Conservation (phyloP, 2,797 vertebrate species). For the Meda fulgida region DNA sequence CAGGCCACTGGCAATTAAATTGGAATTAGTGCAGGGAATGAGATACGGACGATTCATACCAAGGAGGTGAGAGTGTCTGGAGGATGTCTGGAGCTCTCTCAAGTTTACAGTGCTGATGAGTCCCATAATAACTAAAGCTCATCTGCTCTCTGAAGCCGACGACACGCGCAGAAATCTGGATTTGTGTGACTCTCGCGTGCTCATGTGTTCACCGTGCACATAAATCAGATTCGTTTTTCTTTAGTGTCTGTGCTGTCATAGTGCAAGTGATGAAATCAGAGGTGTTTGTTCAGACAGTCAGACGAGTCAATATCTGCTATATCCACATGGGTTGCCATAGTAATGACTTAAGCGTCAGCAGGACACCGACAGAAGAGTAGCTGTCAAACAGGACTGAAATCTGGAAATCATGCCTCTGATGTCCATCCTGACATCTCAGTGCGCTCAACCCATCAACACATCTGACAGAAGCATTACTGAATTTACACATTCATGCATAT, state of each 20-base stretch:
- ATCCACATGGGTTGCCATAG: conserved; percentile 46
- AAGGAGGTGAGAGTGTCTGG: conserved; percentile 86
- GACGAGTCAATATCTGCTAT: conserved; percentile 27
- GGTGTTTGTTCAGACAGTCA: conserved; percentile 34
- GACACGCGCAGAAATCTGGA: conserved; percentile 23
- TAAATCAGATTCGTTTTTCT: conserved; percentile 19
- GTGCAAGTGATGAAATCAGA: conserved; percentile 40
- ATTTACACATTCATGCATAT: conserved; percentile 12
- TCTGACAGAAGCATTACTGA: conserved; percentile 2
- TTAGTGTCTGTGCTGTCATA: neutral
- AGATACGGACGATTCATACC: conserved; percentile 86
- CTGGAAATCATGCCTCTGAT: conserved; percentile 31
- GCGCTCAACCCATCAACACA: neutral
- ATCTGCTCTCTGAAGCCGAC: conserved; percentile 24
- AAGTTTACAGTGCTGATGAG: conserved; percentile 69
- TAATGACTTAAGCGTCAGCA: conserved; percentile 37
- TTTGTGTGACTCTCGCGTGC: conserved; percentile 17
- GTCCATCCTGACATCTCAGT: conserved; percentile 24
- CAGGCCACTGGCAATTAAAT: conserved; percentile 99
- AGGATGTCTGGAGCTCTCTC: conserved; percentile 79
- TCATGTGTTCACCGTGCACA: neutral
- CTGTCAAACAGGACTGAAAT: conserved; percentile 23
- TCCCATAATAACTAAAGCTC: conserved; percentile 65
- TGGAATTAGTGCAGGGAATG: conserved; percentile 97
- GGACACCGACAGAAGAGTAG: conserved; percentile 5